Base-by-base conservation (phyloP, 2,888 invertebrate genomes). In the Lacanobia oleracea region DNA sequence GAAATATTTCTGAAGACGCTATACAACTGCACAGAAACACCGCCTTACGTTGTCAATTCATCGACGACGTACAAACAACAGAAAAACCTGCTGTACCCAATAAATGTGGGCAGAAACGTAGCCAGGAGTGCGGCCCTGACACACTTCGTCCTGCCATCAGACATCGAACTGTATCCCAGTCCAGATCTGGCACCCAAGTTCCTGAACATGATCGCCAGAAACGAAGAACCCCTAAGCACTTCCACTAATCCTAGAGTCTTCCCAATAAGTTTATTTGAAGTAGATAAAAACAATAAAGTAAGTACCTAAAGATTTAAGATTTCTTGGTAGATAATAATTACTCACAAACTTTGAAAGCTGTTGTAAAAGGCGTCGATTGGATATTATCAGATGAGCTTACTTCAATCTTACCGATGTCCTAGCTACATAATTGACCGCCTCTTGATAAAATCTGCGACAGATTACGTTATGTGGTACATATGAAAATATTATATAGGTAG, bases 141-240 rank as follows among this genome's bases (percentile, higher is more conserved):
- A 0, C 97, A 98, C 91, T 99, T 97, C 91, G 97, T 99, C 54
- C 96, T 99, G 70, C 97, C 98, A 40, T 98, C 98, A 67, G 99
- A 99, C 91, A 98, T 99, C 87, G 99, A 99, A 92, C 96, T 99
- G 71, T 99, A 99, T 93, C 99, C 99, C 61, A 98, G 98, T 94
- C 98, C 98, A 10, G 97, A 98, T 86, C 93, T 99, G 84, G 97
- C 98, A 67, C 97, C 97, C 37, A 97, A 97, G 90, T 99, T 99
- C 94, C 96, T 99, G 83, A 97, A 98, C 88, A 98, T 99, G 98
- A 97, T 98, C 81, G 97, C 97, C 37, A 97, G 97, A 86, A 97
- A 98, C 86, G 96, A 95, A 78, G 97, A 97, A 66, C 98, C 98
- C 67, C 95, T 98, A 64, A 94, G 88, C 90, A 94, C 85, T 86